A percentile compares a stretch with the other conserved stretches of the same genome.
phyloP scores from a whole-genome alignment of 1,140 invertebrate species.

The Drosophila takahashii region DNA sequence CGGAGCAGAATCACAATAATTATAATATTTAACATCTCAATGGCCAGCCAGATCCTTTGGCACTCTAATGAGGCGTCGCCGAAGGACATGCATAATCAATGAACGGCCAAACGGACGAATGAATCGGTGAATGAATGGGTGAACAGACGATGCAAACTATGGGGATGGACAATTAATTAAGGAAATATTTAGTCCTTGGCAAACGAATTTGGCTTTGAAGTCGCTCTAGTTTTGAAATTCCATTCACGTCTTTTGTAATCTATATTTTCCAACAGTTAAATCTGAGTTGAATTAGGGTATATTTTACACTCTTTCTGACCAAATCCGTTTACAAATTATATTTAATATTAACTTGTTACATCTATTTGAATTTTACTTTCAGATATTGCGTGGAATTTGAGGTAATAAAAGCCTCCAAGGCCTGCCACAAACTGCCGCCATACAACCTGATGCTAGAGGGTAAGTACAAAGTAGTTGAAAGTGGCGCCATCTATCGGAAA shows the following conservation, averaged over 20 bases:
- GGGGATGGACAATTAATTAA: slow-evolving; percentile 13
- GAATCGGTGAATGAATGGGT: slow-evolving; percentile 18
- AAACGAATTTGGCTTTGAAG: not conserved
- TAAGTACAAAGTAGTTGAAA: slow-evolving; percentile 68
- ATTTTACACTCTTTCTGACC: not conserved
- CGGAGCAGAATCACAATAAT: slow-evolving; percentile 37
- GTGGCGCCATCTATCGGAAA: too few relatives aligned
- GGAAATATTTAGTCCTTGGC: not conserved
- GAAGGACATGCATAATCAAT: slow-evolving; percentile 51
- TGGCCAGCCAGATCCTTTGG: slow-evolving; percentile 4
- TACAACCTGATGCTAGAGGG: slow-evolving; percentile 91
- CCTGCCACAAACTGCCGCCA: slow-evolving; percentile 90
- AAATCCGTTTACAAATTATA: not conserved
- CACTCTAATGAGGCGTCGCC: slow-evolving; percentile 41
- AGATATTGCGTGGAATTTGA: slow-evolving; percentile 94
- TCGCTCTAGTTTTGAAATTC: not conserved
- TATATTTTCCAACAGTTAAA: not conserved
- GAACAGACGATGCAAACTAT: slow-evolving; percentile 21
- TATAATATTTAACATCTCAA: slow-evolving; percentile 43
- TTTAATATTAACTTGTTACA: not conserved
- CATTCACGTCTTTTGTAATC: not conserved
- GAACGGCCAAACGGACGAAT: slow-evolving; percentile 11
- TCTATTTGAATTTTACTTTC: slow-evolving; percentile 68
- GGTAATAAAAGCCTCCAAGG: slow-evolving; percentile 91
- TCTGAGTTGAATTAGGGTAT: not conserved